These are phyloP conservation scores for Typhlomys cinereus DNA, from an alignment of 2,113 vertebrate genomes.

Conservation along the genomic window DNA sequence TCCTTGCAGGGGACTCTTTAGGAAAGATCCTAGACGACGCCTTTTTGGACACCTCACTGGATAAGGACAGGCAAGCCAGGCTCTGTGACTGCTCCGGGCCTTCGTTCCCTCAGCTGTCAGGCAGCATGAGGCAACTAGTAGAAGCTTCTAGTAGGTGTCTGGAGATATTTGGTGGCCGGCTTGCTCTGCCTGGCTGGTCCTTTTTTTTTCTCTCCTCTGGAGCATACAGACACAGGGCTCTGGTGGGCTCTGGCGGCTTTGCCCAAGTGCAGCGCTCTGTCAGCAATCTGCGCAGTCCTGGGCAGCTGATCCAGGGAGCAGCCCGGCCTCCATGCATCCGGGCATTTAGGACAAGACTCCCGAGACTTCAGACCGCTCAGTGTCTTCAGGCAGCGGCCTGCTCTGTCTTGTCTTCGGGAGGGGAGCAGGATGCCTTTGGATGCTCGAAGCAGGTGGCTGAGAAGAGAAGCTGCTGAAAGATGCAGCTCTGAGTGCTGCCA, in stretches of 20 bases:
- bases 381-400: not conserved
- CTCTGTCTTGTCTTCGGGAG: not conserved
- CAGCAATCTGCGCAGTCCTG: too few relatives aligned
- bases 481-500: not conserved
- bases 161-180: not conserved
- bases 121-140: not conserved
- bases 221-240: not conserved
- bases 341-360: not conserved
- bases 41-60: not conserved
- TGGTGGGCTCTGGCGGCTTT: not conserved
- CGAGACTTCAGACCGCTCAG: accelerated
- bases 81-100: too few relatives aligned
- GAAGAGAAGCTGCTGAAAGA: not conserved
- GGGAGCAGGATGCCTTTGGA: not conserved
- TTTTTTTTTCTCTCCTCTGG: not conserved
- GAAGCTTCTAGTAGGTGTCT: not conserved
- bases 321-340: not conserved
- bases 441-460: not conserved
- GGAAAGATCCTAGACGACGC: not conserved
- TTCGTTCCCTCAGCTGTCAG: not conserved
- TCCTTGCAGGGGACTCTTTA: not conserved
- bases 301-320: not conserved
- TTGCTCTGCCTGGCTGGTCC: not conserved
- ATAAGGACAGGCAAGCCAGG: not conserved
- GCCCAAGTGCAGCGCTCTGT: accelerated